A percentile compares a stretch with the other conserved stretches of the same genome.
These are phyloP conservation scores for Scopus umbretta DNA, from an alignment of 2,113 vertebrate genomes.

Conservation along the genomic window DNA sequence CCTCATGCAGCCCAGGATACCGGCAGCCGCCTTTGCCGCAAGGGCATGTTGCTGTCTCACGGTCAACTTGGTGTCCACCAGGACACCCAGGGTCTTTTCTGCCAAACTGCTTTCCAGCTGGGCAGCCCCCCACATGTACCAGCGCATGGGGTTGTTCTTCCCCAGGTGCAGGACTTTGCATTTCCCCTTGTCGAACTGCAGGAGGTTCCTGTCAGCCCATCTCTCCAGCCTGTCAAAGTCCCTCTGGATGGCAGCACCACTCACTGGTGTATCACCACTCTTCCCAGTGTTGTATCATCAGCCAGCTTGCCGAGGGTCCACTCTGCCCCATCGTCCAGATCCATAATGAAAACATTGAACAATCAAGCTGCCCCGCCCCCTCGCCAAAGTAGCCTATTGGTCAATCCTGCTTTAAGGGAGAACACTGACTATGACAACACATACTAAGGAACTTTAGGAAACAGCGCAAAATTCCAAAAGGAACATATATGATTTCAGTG, in stretches of 20 bases:
- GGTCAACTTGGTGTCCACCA: not conserved
- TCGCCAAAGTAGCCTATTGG: not conserved
- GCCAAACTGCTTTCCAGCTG: not conserved
- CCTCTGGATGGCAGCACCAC: not conserved
- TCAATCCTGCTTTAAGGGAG: not conserved
- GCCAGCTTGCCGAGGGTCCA: not conserved
- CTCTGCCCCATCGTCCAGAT: not conserved
- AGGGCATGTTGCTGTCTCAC: not conserved
- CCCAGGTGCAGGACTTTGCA: not conserved
- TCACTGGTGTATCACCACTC: not conserved
- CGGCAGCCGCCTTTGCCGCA: not conserved
- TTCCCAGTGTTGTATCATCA: too few species aligned
- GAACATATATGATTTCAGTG: not conserved
- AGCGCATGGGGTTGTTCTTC: not conserved
- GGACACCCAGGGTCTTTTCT: not conserved
- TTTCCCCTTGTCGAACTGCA: not conserved
- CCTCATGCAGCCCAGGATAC: not conserved
- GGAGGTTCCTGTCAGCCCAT: not conserved
- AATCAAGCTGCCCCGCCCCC: not conserved
- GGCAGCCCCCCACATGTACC: fast-evolving
- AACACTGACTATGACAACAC: not conserved
- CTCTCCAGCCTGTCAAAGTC: not conserved
- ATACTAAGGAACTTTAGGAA: not conserved
- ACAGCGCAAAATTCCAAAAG: not conserved
- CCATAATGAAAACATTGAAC: not conserved